Evolutionary conservation across 2,888 invertebrate species (phyloP), one percentile per base, ranked within the genome.

Genomic region (Drymonia ruficornis): DNA sequence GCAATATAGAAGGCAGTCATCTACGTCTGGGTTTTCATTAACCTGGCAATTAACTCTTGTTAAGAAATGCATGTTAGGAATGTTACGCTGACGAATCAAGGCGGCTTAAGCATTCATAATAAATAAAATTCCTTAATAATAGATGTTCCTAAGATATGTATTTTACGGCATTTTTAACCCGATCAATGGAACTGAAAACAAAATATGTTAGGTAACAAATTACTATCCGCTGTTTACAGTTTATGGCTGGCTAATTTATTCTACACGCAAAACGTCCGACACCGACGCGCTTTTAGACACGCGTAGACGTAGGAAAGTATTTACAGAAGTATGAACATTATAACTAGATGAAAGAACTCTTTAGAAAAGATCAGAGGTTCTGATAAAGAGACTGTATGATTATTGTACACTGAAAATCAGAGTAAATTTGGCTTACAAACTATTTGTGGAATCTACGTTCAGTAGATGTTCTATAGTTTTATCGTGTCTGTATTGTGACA

Each of bases 391-490:
- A 46, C 29, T 29, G 16, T 49, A n/a, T n/a, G n/a, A 44, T 28
- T 38, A 49, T 53, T 43, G 36, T 16, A 12, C 50, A 18, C 34
- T 49, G 48, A 50, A 53, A 61, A 42, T 15, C 8, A 18, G 19
- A 38, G 28, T 23, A 19, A 48, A 47, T 23, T 49, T 49, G 6
- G 16, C 43, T 50, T 46, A 15, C 28, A 50, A 51, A 45, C 42
- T 59, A 49, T 65, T 59, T 61, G 56, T 58, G 31, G 45, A 54
- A 52, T 57, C 48, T 61, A 53, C 50, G 40, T 38, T 38, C 42
- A 59, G 63, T 64, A 65, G 56, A 66, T 70, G 61, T 68, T 69
- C 60, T 49, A 28, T 53, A 53, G 12, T 42, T 59, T 55, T 52
- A 19, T 56, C 45, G 47, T 34, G 42, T 54, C 46, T 45, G 55